Evolutionary conservation across 2,797 vertebrate species (phyloP).

Genomic region (Pelobates cultripes): DNA sequence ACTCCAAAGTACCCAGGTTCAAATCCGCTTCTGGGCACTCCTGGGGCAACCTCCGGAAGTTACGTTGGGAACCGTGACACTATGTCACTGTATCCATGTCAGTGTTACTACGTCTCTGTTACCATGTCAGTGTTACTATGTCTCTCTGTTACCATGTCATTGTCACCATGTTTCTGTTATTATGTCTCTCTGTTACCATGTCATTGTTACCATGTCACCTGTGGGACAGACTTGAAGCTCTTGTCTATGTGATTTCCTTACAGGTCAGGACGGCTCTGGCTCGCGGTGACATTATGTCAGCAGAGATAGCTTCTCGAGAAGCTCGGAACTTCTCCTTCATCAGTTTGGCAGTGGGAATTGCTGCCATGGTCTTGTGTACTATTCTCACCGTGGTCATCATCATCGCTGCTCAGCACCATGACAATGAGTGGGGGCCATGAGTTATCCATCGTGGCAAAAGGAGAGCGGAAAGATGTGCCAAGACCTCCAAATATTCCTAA

Average conservation of each 20-base stretch:
- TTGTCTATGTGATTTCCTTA: background rate
- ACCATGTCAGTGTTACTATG: too few relatives aligned
- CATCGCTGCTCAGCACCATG: slow-evolving; percentile 93
- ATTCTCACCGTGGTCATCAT: slow-evolving; percentile 95
- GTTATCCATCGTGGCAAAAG: slow-evolving; percentile 15
- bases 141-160: too few relatives aligned
- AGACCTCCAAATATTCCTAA: slow-evolving; percentile 39
- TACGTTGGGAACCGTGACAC: too few relatives aligned
- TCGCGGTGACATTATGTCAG: slow-evolving; percentile 90
- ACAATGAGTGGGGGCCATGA: slow-evolving; percentile 89
- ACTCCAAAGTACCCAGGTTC: too few relatives aligned
- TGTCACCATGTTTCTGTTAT: too few relatives aligned
- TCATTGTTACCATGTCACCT: too few relatives aligned
- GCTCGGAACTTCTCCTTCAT: slow-evolving; percentile 97
- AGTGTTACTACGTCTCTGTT: too few relatives aligned
- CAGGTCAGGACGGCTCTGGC: slow-evolving; percentile 90
- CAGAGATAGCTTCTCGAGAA: slow-evolving; percentile 91
- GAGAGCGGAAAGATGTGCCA: slow-evolving; percentile 22
- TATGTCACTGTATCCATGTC: too few relatives aligned
- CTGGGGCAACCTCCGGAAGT: too few relatives aligned
- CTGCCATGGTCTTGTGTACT: slow-evolving; percentile 93
- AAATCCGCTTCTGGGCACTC: too few relatives aligned
- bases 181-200: too few relatives aligned
- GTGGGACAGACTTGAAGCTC: background rate
- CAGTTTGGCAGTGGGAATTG: slow-evolving; percentile 91